These are phyloP conservation scores for Bombyx mori DNA, from an alignment of 1,140 invertebrate genomes.

Conservation along the genomic window ASM3026992v2 NC_085128.1:5522501-5523000, in stretches of 20 bases:
- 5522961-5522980: slow-evolving; percentile 35
- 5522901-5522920: slow-evolving; percentile 62
- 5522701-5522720: too few relatives aligned
- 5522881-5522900: slow-evolving; percentile 56
- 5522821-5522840: slow-evolving; percentile 29
- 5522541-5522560: too few relatives aligned
- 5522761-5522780: too few relatives aligned
- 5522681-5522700: too few relatives aligned
- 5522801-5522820: slow-evolving; percentile 27
- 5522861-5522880: slow-evolving; percentile 48
- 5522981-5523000: slow-evolving; percentile 36
- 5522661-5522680: too few relatives aligned
- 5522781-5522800: slow-evolving; percentile 23
- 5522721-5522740: too few relatives aligned
- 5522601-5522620: neutral
- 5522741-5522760: too few relatives aligned
- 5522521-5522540: too few relatives aligned
- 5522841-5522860: slow-evolving; percentile 54
- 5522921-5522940: slow-evolving; percentile 61
- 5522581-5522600: neutral
- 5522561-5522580: too few relatives aligned
- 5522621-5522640: too few relatives aligned
- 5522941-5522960: slow-evolving; percentile 46
- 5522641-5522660: too few relatives aligned
- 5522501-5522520: too few relatives aligned